These are phyloP conservation scores for Brachypodius melanocephalos DNA, from an alignment of 2,113 vertebrate genomes.

Conservation along the genomic window DNA sequence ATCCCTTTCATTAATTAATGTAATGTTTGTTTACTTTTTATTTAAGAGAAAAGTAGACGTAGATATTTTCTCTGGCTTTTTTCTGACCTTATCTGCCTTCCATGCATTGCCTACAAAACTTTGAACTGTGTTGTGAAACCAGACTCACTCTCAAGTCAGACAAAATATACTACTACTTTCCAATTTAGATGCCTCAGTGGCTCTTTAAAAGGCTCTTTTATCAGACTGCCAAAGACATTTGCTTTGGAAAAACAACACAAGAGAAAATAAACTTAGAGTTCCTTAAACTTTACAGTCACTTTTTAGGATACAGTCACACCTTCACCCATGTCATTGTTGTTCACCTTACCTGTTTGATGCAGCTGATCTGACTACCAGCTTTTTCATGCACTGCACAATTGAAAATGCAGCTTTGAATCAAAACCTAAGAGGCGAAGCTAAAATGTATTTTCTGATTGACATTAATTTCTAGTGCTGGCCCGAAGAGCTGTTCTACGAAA, in stretches of 20 bases:
- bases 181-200: not conserved
- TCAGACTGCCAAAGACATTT: not conserved
- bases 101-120: not conserved
- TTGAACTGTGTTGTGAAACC: not conserved
- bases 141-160: not conserved
- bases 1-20: not conserved
- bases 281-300: not conserved
- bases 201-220: not conserved
- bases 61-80: slow-evolving; percentile 1
- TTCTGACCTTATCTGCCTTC: slow-evolving; percentile 1
- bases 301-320: slow-evolving; percentile 17
- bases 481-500: slow-evolving; percentile 80
- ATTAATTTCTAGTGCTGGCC: slow-evolving; percentile 81
- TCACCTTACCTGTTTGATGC: not conserved
- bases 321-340: not conserved
- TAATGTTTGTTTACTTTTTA: not conserved
- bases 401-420: not conserved
- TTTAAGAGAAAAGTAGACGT: not conserved
- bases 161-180: not conserved
- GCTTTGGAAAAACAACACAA: not conserved
- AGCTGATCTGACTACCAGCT: not conserved
- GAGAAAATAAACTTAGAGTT: not conserved
- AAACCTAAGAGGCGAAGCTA: not conserved
- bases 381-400: not conserved
- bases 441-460: slow-evolving; percentile 26